Evolutionary conservation across 2,888 invertebrate genomes (phyloP).

Genomic region (Trichopoda pennipes): DNA sequence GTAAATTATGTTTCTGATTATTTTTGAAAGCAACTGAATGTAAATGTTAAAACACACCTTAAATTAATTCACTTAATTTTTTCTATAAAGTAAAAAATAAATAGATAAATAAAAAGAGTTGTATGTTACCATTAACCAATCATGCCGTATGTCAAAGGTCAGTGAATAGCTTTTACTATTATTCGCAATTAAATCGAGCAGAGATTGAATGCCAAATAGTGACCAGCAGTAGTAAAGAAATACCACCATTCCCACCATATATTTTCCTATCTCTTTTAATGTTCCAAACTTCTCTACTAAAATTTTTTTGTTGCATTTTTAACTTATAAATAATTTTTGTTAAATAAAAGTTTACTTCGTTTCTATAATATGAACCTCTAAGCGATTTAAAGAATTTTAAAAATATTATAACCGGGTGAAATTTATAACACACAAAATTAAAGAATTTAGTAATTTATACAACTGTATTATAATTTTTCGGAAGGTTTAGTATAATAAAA

Average conservation of each 20-base stretch:
- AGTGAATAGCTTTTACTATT: slow-evolving; percentile 55
- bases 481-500: no score
- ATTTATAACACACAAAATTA: no score
- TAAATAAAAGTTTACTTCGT: background rate
- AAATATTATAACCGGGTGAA: no score
- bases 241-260: background rate
- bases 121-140: background rate
- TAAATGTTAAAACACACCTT: slow-evolving; percentile 2
- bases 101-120: background rate
- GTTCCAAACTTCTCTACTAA: background rate
- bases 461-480: no score
- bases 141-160: slow-evolving; percentile 44
- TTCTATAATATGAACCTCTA: background rate
- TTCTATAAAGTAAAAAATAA: background rate
- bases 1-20: slow-evolving; percentile 40
- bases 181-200: slow-evolving; percentile 43
- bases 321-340: background rate
- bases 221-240: background rate
- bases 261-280: background rate
- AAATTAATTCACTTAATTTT: background rate
- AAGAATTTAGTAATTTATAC: no score
- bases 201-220: background rate
- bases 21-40: background rate
- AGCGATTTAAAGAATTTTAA: no score
- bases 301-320: background rate